Evolutionary conservation across 2,113 vertebrate species (phyloP).

Genomic region (Ariopsis seemanni): DNA sequence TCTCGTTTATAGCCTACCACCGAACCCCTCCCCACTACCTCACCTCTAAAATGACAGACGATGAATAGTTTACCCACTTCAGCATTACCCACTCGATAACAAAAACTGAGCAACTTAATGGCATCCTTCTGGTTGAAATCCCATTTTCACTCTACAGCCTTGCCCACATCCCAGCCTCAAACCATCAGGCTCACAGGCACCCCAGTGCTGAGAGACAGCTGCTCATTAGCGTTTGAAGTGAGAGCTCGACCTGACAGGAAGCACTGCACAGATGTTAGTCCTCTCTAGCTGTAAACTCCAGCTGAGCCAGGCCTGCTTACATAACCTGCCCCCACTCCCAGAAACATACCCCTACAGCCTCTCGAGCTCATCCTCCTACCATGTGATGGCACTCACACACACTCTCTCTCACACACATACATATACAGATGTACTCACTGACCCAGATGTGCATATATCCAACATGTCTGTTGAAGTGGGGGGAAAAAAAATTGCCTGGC

Average conservation of each 20-base stretch:
- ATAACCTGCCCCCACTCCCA: slow-evolving; percentile 27
- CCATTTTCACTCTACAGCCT: background rate
- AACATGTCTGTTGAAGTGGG: background rate
- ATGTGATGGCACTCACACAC: slow-evolving; percentile 17
- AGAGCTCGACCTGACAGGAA: slow-evolving; percentile 41
- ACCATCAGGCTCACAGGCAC: background rate
- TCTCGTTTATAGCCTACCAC: background rate
- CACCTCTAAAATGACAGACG: background rate
- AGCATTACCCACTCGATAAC: background rate
- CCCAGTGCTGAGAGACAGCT: slow-evolving; percentile 40
- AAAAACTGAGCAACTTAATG: background rate
- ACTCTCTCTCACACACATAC: slow-evolving; percentile 12
- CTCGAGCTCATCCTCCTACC: slow-evolving; percentile 9
- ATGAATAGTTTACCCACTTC: background rate
- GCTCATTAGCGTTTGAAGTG: slow-evolving; percentile 36
- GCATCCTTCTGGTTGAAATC: background rate
- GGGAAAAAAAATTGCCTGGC: background rate
- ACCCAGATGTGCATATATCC: background rate
- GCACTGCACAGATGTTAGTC: slow-evolving; percentile 56
- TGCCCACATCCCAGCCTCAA: background rate
- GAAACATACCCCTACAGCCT: slow-evolving; percentile 31
- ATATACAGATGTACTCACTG: background rate
- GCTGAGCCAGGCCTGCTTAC: slow-evolving; percentile 58
- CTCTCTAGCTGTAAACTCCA: slow-evolving; percentile 54
- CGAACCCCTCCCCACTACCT: background rate